Evolutionary conservation across 2,113 vertebrate genomes (phyloP).

Genomic region (Eptesicus fuscus): DNA sequence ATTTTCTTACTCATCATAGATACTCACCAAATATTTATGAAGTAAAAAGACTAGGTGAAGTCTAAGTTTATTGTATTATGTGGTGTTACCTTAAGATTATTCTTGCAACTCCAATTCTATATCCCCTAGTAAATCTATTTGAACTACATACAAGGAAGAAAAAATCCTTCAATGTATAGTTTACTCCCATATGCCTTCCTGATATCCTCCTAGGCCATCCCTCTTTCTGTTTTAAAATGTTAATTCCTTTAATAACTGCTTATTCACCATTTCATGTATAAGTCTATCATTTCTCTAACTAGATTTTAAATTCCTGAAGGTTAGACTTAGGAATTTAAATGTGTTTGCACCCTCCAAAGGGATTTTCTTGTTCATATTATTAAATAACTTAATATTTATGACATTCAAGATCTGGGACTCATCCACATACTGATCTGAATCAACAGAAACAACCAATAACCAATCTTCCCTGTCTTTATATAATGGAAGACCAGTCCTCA

Average conservation of each 20-base stretch:
- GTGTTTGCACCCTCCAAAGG: background rate
- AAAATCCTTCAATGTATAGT: background rate
- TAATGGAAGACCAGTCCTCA: background rate
- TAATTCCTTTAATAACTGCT: conserved; percentile 3
- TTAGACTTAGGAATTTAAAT: background rate
- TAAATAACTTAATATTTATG: background rate
- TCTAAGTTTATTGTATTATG: background rate
- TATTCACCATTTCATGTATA: background rate
- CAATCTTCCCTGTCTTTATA: background rate
- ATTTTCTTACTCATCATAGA: background rate
- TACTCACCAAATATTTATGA: background rate
- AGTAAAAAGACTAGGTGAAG: background rate
- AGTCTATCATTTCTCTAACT: background rate
- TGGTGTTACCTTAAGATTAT: background rate
- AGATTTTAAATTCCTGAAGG: background rate
- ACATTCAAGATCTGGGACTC: background rate
- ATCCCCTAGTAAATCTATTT: background rate
- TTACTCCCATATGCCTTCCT: background rate
- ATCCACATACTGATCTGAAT: background rate
- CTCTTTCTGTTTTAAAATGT: conserved; percentile 2
- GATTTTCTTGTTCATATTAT: background rate
- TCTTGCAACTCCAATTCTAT: background rate
- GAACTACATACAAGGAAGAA: background rate
- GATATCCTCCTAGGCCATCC: background rate
- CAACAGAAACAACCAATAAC: background rate